Conservation (phyloP, 2,797 vertebrate genomes). For the Macrochelys suwanniensis region DNA sequence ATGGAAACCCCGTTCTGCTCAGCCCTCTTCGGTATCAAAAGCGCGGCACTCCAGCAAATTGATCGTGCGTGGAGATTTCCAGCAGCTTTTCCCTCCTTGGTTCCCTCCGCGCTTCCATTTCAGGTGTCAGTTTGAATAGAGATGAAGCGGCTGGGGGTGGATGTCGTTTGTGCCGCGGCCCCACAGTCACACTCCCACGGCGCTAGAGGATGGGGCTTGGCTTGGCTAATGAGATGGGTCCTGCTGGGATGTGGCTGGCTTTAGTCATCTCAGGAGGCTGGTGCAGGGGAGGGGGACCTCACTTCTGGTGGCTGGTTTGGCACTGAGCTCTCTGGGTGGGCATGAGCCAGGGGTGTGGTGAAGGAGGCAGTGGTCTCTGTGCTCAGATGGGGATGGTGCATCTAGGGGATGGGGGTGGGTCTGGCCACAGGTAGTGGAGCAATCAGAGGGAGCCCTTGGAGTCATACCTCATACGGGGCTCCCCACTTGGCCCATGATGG, state of each 20-base stretch:
- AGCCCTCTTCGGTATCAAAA: not conserved
- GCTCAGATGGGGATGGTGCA: not conserved
- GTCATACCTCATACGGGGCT: not conserved
- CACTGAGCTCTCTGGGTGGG: not conserved
- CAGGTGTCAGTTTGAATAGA: rapidly evolving
- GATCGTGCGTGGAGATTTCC: not conserved
- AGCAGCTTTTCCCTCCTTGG: not conserved
- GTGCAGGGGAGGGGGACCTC: not conserved
- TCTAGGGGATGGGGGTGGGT: not conserved
- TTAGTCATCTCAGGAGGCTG: rapidly evolving
- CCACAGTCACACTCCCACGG: rapidly evolving
- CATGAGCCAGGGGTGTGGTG: not conserved
- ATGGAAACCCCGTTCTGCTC: constrained; percentile 35
- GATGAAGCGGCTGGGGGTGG: rapidly evolving
- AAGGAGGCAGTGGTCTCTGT: not conserved
- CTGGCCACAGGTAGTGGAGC: not conserved
- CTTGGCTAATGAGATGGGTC: rapidly evolving
- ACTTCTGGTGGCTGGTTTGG: not conserved
- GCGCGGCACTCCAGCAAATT: constrained; percentile 21
- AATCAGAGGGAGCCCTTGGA: not conserved
- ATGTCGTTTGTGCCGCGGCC: rapidly evolving
- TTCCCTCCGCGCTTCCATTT: rapidly evolving
- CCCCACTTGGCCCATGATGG: not conserved
- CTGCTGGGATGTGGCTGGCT: not conserved
- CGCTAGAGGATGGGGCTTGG: not conserved